A percentile compares a stretch with the other conserved stretches of the same genome.
Conservation (phyloP, 37 sponge, comb jelly and placozoan species). For the Axinella damicornis region DNA sequence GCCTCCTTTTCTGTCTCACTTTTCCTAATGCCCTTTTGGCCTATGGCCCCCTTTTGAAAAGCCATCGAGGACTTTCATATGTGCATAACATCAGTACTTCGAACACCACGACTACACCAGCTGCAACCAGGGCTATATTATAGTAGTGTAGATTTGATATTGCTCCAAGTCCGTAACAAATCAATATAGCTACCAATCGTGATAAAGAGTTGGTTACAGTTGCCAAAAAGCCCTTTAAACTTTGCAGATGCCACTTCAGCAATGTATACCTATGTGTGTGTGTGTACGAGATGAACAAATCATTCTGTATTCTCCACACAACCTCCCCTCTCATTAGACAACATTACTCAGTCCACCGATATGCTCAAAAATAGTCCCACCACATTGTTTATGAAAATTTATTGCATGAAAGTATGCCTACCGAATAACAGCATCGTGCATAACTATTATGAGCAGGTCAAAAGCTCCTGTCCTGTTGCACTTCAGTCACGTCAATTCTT, state of each 20-base stretch:
- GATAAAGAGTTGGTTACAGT: conserved; percentile 79
- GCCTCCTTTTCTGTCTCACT: background rate
- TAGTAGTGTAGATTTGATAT: conserved; percentile 33
- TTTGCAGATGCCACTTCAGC: conserved; percentile 74
- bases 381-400: too few relatives aligned
- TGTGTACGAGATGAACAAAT: too few relatives aligned
- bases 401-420: too few relatives aligned
- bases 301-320: too few relatives aligned
- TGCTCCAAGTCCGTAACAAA: conserved; percentile 60
- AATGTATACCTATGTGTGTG: conserved; percentile 79
- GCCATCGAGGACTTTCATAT: conserved; percentile 83
- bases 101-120: conserved; percentile 49
- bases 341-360: too few relatives aligned
- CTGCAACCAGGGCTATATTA: conserved; percentile 48
- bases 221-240: conserved; percentile 74
- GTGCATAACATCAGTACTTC: conserved; percentile 63
- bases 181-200: conserved; percentile 77
- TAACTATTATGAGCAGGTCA: too few relatives aligned
- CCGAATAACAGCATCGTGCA: too few relatives aligned
- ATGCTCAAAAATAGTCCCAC: too few relatives aligned
- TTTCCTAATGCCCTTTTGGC: too few relatives aligned
- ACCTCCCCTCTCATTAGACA: too few relatives aligned
- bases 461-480: too few relatives aligned
- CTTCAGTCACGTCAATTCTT: too few relatives aligned
- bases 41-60: conserved; percentile 3